Percentiles rank a stretch among this genome's conserved stretches.
phyloP scores from a whole-genome alignment of 2,888 invertebrate genomes.

The Punctoribates punctum region DNA sequence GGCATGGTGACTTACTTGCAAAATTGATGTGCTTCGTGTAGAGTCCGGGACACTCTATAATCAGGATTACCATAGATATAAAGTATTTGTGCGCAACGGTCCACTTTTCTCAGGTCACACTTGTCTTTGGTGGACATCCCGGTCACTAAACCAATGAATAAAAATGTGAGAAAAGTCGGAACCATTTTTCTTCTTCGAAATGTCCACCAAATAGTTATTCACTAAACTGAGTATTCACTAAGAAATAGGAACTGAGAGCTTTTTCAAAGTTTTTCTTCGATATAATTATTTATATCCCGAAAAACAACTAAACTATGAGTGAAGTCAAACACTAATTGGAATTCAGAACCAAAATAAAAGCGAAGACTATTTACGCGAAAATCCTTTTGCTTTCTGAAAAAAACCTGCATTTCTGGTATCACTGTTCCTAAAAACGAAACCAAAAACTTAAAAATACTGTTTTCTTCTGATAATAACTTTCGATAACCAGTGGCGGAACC shows the following conservation, averaged over 20 bases:
- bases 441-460: neutral
- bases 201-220: constrained; percentile 20
- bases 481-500: constrained; percentile 29
- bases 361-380: constrained; percentile 12
- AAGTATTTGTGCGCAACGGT: constrained; percentile 41
- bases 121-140: constrained; percentile 36
- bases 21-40: constrained; percentile 35
- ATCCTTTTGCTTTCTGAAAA: constrained; percentile 38
- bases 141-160: neutral
- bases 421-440: neutral
- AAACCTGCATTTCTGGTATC: constrained; percentile 20
- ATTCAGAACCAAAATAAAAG: constrained; percentile 14
- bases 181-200: constrained; percentile 5
- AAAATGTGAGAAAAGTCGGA: neutral
- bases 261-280: neutral
- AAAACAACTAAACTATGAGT: constrained; percentile 14
- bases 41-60: constrained; percentile 34
- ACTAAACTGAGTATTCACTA: neutral
- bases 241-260: neutral
- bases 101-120: constrained; percentile 41
- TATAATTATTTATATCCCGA: neutral
- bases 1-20: constrained; percentile 42
- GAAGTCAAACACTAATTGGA: constrained; percentile 26
- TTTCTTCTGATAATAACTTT: neutral
- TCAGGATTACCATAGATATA: constrained; percentile 42